These are phyloP conservation scores for Baryphthengus martii DNA, from an alignment of 2,113 vertebrate genomes.

Conservation along the genomic window DNA sequence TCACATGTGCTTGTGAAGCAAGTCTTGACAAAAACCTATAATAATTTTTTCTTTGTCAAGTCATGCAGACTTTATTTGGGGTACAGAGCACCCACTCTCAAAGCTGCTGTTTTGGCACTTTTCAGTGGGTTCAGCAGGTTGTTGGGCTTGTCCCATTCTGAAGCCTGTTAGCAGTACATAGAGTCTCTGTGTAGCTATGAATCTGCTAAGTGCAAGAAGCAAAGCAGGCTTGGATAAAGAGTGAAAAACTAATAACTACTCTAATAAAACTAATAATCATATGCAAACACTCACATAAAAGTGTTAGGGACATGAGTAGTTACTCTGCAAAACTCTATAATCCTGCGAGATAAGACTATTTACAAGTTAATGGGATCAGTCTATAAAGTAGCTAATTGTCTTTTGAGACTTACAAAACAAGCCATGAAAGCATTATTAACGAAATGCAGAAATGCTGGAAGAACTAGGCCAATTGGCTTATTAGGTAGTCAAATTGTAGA, in stretches of 20 bases:
- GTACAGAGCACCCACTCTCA: neutral
- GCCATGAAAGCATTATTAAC: neutral
- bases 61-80: neutral
- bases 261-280: neutral
- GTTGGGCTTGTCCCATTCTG: neutral
- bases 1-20: neutral
- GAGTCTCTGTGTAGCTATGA: neutral
- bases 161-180: neutral
- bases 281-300: neutral
- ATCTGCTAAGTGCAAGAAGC: neutral
- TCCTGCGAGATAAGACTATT: neutral
- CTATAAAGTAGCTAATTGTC: neutral
- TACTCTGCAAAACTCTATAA: neutral
- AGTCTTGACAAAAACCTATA: neutral
- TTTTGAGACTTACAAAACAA: neutral
- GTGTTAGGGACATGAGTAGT: neutral
- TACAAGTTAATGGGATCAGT: neutral
- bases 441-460: neutral
- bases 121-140: neutral
- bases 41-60: neutral
- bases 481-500: neutral
- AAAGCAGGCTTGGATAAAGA: neutral
- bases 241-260: conserved; percentile 7
- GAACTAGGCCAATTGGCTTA: neutral
- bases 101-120: neutral